Base-by-base conservation (phyloP, 2,797 vertebrate genomes). In the Hozukius guyotensis region DNA sequence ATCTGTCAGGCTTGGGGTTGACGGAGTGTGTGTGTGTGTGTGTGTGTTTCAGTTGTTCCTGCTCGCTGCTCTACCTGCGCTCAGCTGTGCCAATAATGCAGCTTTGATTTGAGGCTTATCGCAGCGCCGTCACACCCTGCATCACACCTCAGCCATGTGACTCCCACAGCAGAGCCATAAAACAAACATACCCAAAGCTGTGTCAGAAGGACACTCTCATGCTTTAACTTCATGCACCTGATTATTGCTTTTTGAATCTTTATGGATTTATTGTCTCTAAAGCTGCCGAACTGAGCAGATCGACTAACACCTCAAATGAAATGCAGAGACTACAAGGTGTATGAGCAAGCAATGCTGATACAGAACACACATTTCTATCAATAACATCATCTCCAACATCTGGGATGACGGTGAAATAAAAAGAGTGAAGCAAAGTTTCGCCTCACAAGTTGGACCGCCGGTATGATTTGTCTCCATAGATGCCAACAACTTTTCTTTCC, bases 91-190 rank as follows among this genome's bases (percentile, higher is more conserved):
- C 83, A 79, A 81, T 87, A 88, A 80, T 56, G 66, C 75, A 29
- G 73, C 87, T 93, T 87, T 91, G 88, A 90, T 91, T 87, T 57
- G 77, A 77, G 73, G 75, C 82, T 91, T 89, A 92, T 93, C 88
- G 42, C 67, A 2, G 72, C 73, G 2, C 63, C 18, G 11, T 64
- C 85, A 64, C 83, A 34, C 82, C 75, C 81, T 42, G 63, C 67
- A 72, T 87, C 86, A 81, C 76, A 66, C 84, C 83, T 84, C 75
- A 6, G 64, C 75, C 84, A 81, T 88, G 90, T 89, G 83, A 89
- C 88, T 75, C 65, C 52, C 60, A 7, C 66, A 3, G 76, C 81
- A n/a, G 71, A 34, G 64, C 72, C 78, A 0, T 84, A 84, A 90
- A 90, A 73, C 86, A 89, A 83, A 86, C 87, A 16, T 2, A 62